A percentile compares a stretch with the other conserved stretches of the same genome.
phyloP scores from a whole-genome alignment of 1,140 invertebrate species.

The Ceratina calcarata region DNA sequence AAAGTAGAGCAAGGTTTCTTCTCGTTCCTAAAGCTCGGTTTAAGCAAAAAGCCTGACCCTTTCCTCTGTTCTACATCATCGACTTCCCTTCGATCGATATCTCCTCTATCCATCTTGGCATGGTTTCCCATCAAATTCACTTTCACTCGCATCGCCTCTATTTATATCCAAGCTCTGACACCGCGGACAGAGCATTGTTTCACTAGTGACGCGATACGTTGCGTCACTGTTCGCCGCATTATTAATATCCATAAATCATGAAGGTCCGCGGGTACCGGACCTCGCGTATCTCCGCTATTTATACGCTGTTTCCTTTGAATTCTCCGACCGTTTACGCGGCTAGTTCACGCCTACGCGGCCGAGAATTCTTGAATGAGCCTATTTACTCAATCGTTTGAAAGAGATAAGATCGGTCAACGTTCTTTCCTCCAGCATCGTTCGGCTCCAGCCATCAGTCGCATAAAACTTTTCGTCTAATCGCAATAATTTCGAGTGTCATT shows the following conservation, averaged over 20 bases:
- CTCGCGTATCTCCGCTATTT: background rate
- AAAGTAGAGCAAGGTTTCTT: constrained; percentile 8
- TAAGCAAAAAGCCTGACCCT: background rate
- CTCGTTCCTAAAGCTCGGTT: background rate
- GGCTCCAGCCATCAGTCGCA: too few species aligned
- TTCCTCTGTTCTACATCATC: background rate
- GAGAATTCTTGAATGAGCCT: background rate
- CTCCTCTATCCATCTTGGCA: background rate
- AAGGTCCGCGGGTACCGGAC: background rate
- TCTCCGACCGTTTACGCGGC: background rate
- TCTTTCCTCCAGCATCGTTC: too few species aligned
- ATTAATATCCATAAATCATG: constrained; percentile 13
- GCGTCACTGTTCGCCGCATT: background rate
- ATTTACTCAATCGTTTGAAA: background rate
- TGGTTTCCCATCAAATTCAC: constrained; percentile 7
- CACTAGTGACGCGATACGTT: constrained; percentile 5
- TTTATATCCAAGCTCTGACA: background rate
- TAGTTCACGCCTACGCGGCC: background rate
- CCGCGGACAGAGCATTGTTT: background rate
- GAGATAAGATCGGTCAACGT: too few species aligned
- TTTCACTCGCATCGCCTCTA: constrained; percentile 6
- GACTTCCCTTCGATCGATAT: constrained; percentile 4
- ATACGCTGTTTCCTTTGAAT: background rate
- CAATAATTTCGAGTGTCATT: too few species aligned
- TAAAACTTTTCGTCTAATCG: too few species aligned